These are phyloP conservation scores for Arctocebus calabarensis DNA, from an alignment of 2,797 vertebrate species.

Conservation along the genomic window DNA sequence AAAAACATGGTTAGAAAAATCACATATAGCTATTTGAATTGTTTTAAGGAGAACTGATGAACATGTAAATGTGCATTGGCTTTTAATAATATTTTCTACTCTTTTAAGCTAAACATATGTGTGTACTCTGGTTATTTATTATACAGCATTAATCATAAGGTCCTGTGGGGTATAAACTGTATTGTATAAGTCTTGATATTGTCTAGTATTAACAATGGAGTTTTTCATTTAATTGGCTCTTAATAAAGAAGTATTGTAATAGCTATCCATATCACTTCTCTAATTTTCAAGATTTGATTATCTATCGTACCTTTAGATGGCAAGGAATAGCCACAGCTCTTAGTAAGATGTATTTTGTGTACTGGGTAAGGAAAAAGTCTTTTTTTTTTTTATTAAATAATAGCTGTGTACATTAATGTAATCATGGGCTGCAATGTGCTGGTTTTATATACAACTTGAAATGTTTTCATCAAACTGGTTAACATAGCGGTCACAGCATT, in stretches of 20 bases:
- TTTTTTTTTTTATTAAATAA: too few relatives aligned
- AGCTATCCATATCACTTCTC: neutral
- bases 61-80: neutral
- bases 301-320: neutral
- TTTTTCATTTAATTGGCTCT: neutral
- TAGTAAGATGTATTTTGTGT: neutral
- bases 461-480: too few relatives aligned
- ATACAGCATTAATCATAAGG: neutral
- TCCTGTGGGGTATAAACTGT: neutral
- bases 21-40: neutral
- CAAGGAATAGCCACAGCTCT: neutral
- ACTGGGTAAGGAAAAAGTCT: neutral
- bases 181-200: neutral
- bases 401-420: too few relatives aligned
- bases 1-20: neutral
- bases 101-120: neutral
- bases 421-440: too few relatives aligned
- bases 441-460: too few relatives aligned
- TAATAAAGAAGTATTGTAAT: neutral
- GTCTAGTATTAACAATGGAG: neutral
- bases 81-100: slow-evolving; percentile 4
- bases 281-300: neutral
- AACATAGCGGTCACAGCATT: too few relatives aligned
- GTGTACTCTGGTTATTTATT: neutral
- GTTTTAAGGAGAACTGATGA: neutral